A percentile compares a stretch with the other conserved stretches of the same genome.
Conservation (phyloP, 2,888 invertebrate species). For the Melanargia galathea region DNA sequence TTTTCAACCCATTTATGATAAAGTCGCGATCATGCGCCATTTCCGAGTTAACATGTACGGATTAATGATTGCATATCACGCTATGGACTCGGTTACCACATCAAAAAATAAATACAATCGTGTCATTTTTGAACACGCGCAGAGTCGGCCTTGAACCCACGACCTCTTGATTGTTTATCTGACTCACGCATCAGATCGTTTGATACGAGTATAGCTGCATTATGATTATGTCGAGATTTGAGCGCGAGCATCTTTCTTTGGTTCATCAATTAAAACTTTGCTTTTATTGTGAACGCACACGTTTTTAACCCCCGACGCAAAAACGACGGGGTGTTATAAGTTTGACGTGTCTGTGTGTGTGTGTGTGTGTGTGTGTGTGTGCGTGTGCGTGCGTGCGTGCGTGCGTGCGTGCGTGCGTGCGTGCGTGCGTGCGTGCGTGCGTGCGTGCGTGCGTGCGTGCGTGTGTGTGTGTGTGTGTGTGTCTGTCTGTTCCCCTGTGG, state of each 20-base stretch:
- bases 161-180: conserved; percentile 27
- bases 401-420: too few relatives aligned
- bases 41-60: conserved; percentile 12
- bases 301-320: too few relatives aligned
- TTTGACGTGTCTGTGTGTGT: too few relatives aligned
- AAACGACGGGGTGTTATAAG: too few relatives aligned
- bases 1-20: conserved; percentile 5
- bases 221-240: conserved; percentile 10
- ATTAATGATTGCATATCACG: conserved; percentile 34
- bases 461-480: too few relatives aligned
- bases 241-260: background rate
- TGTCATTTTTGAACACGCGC: conserved; percentile 29
- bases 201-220: conserved; percentile 11
- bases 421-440: too few relatives aligned
- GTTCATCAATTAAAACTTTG: background rate
- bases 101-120: conserved; percentile 22
- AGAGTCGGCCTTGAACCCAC: conserved; percentile 34
- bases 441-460: too few relatives aligned
- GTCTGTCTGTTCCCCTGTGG: too few relatives aligned
- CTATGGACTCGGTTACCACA: conserved; percentile 18
- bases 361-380: too few relatives aligned
- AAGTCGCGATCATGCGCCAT: conserved; percentile 11
- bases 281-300: too few relatives aligned
- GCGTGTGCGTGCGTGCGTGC: too few relatives aligned
- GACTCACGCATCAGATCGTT: conserved; percentile 24